phyloP scores from a whole-genome alignment of 2,113 vertebrate species.

The Ovis canadensis region DNA sequence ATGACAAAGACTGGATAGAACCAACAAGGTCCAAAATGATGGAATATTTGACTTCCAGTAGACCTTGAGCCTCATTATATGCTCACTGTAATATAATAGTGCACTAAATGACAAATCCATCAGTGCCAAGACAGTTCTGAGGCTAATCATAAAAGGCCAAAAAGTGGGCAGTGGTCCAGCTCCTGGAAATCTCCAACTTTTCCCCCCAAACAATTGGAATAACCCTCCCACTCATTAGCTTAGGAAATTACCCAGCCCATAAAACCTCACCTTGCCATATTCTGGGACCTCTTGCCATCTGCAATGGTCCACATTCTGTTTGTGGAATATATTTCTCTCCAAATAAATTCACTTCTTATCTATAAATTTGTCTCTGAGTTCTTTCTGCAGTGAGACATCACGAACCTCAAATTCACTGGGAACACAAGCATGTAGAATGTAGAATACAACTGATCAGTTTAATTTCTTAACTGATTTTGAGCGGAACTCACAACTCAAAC shows the following conservation, averaged over 20 bases:
- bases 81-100: neutral
- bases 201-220: neutral
- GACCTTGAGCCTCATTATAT: neutral
- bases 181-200: neutral
- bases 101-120: neutral
- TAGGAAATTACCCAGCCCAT: neutral
- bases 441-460: neutral
- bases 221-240: neutral
- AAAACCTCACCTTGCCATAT: neutral
- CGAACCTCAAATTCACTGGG: neutral
- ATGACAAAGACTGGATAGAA: neutral
- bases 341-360: neutral
- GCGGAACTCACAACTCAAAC: neutral
- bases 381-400: neutral
- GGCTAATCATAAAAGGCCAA: neutral
- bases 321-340: neutral
- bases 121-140: neutral
- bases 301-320: neutral
- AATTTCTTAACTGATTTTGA: neutral
- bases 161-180: neutral
- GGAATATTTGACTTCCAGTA: neutral
- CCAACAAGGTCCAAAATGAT: neutral
- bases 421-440: neutral
- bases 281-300: neutral
- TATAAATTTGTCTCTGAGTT: neutral